Conservation (phyloP, 2,113 vertebrate genomes). For the Anser cygnoides region DNA sequence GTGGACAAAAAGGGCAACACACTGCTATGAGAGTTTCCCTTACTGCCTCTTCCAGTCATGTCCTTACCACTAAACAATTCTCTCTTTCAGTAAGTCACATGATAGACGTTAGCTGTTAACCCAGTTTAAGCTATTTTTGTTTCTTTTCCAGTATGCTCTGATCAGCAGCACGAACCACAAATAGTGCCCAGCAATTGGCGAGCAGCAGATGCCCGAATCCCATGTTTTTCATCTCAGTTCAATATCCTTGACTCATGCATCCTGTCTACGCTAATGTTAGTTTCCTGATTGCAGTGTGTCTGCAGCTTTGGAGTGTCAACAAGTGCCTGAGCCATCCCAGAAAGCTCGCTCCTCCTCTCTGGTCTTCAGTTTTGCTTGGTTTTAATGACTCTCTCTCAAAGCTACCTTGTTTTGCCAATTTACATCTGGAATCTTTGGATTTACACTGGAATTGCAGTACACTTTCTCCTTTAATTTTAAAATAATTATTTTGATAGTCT, state of each 20-base stretch:
- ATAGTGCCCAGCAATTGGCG: neutral
- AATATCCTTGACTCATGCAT: conserved; percentile 71
- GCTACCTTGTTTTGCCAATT: neutral
- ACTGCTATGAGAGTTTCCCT: neutral
- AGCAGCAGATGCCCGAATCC: conserved; percentile 16
- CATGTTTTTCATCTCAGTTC: conserved; percentile 20
- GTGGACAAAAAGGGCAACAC: neutral
- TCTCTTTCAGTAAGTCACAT: conserved; percentile 57
- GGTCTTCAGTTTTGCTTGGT: neutral
- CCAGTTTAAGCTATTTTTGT: conserved; percentile 65
- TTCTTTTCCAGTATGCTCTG: conserved; percentile 51
- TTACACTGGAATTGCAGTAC: neutral
- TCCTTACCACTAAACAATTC: neutral
- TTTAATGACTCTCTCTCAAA: neutral
- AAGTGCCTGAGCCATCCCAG: neutral
- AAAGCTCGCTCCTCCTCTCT: conserved; percentile 1
- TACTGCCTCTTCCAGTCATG: neutral
- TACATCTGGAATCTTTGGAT: neutral
- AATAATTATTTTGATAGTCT: neutral
- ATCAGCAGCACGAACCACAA: conserved; percentile 46
- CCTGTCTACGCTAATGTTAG: conserved; percentile 72
- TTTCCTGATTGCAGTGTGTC: conserved; percentile 61
- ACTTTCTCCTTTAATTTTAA: neutral
- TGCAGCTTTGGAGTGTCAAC: conserved; percentile 14
- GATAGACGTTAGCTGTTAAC: conserved; percentile 14